Evolutionary conservation across 2,797 vertebrate genomes (phyloP).

Genomic region (Cynodonichthys magdalenae): DNA sequence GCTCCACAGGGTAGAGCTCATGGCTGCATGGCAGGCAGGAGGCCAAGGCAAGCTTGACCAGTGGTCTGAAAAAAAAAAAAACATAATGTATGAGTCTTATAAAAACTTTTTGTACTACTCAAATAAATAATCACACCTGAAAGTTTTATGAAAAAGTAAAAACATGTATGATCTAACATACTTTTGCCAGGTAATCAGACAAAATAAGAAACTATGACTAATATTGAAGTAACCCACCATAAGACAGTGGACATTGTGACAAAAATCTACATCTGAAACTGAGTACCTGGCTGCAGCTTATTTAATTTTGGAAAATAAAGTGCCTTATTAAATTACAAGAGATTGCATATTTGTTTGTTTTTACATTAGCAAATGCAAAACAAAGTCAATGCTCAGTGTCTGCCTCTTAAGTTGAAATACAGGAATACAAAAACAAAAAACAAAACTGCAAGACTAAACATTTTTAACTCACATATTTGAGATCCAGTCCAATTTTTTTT

Average conservation of each 20-base stretch:
- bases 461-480: not conserved
- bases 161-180: not conserved
- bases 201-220: too few relatives aligned
- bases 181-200: too few relatives aligned
- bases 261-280: not conserved
- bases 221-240: too few relatives aligned
- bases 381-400: not conserved
- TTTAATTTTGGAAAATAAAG: not conserved
- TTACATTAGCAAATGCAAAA: not conserved
- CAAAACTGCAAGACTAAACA: too few relatives aligned
- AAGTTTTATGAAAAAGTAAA: not conserved
- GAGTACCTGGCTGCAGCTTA: not conserved
- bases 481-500: not conserved
- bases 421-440: too few relatives aligned
- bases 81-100: not conserved
- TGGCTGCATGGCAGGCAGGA: constrained; percentile 82
- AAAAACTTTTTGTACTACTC: not conserved
- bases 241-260: too few relatives aligned
- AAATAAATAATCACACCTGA: not conserved
- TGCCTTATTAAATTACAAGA: not conserved
- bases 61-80: constrained; percentile 34
- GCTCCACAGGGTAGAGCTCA: constrained; percentile 96
- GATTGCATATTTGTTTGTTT: not conserved
- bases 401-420: too few relatives aligned
- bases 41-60: constrained; percentile 69